A percentile compares a stretch with the other conserved stretches of the same genome.
phyloP scores from a whole-genome alignment of 2,797 vertebrate genomes.

The Huso huso region DNA sequence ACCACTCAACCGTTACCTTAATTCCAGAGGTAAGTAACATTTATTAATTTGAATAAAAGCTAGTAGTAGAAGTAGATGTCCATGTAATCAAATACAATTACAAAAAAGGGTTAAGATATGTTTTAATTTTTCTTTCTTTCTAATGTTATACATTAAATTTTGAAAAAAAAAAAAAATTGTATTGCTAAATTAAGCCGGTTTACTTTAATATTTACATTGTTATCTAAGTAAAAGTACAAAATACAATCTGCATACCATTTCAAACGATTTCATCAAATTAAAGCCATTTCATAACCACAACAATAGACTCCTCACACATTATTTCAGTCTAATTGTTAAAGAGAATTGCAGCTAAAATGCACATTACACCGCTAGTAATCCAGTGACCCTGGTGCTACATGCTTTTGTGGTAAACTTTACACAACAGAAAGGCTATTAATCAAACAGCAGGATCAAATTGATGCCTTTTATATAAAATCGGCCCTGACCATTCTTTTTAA shows the following conservation, averaged over 20 bases:
- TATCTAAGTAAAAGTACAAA: neutral
- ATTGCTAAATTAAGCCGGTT: neutral
- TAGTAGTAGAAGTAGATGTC: too few relatives aligned
- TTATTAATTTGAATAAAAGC: too few relatives aligned
- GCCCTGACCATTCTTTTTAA: conserved; percentile 44
- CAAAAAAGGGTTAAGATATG: too few relatives aligned
- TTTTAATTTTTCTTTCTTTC: too few relatives aligned
- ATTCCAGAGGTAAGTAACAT: too few relatives aligned
- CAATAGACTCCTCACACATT: conserved; percentile 35
- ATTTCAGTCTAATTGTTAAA: conserved; percentile 49
- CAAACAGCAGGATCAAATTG: conserved; percentile 46
- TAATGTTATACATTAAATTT: too few relatives aligned
- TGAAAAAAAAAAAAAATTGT: neutral
- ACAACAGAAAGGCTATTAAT: conserved; percentile 53
- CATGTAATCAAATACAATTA: too few relatives aligned
- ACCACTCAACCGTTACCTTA: too few relatives aligned
- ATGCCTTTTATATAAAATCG: conserved; percentile 38
- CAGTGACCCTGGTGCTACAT: conserved; percentile 46
- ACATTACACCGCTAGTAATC: conserved; percentile 53
- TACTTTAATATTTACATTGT: neutral
- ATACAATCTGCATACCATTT: conserved; percentile 24
- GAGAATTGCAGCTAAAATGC: conserved; percentile 49
- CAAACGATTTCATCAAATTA: conserved; percentile 35
- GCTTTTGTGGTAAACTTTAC: conserved; percentile 43
- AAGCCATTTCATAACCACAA: conserved; percentile 30